Percentiles rank a stretch among this genome's conserved stretches.
phyloP scores from a whole-genome alignment of 1,140 invertebrate genomes.

The Alviniconcha marisindica region DNA sequence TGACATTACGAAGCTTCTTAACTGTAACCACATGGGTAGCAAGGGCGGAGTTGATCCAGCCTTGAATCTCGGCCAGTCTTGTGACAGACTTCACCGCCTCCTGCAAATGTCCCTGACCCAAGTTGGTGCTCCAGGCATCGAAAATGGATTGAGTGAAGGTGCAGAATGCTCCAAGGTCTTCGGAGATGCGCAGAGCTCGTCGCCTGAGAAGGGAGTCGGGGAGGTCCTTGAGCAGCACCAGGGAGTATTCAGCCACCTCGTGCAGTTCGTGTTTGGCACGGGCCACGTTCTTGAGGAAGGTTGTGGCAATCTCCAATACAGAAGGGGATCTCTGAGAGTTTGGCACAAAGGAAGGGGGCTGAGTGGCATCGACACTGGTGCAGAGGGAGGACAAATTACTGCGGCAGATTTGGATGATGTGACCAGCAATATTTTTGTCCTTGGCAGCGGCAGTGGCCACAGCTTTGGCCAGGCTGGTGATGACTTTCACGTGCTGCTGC shows the following conservation, averaged over 20 bases:
- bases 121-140: neutral
- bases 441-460: constrained; percentile 22
- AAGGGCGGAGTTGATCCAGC: constrained; percentile 19
- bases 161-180: constrained; percentile 30
- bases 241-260: constrained; percentile 29
- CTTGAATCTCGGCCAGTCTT: constrained; percentile 17
- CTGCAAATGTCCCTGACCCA: neutral
- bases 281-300: constrained; percentile 11
- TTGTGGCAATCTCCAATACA: neutral
- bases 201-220: constrained; percentile 30
- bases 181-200: constrained; percentile 22
- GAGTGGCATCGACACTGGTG: no score
- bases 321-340: neutral
- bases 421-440: neutral
- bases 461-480: constrained; percentile 16
- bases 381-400: no score
- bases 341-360: neutral
- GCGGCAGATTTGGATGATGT: neutral
- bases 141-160: constrained; percentile 34
- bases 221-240: constrained; percentile 16
- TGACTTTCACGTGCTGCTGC: neutral
- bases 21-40: neutral
- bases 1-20: neutral
- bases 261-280: constrained; percentile 12
- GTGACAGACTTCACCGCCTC: constrained; percentile 19